Percentiles rank a stretch among this genome's conserved stretches.
These are phyloP conservation scores for Blera fallax DNA, from an alignment of 2,888 invertebrate species.

Conservation along the genomic window DNA sequence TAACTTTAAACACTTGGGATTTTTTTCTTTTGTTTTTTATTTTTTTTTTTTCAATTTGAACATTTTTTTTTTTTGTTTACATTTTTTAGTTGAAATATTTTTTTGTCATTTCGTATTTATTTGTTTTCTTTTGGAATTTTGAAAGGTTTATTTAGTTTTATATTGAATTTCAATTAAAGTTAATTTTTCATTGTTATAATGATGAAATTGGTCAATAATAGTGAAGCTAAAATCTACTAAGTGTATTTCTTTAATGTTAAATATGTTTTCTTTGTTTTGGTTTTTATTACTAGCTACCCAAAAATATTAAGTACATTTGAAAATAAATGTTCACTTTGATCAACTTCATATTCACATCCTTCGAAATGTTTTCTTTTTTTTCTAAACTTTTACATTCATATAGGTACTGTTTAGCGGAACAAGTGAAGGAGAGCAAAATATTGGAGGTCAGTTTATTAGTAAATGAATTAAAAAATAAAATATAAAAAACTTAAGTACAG, in stretches of 20 bases:
- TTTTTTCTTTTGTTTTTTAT: conserved; percentile 37
- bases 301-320: conserved; percentile 69
- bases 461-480: not conserved
- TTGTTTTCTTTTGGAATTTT: conserved; percentile 53
- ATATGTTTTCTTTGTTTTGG: conserved; percentile 12
- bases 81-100: conserved; percentile 6
- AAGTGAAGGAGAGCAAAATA: conserved; percentile 41
- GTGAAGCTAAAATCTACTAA: conserved; percentile 72
- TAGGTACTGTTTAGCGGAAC: conserved; percentile 67
- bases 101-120: conserved; percentile 37
- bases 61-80: conserved; percentile 30
- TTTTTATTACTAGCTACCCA: conserved; percentile 57
- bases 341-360: conserved; percentile 56
- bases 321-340: conserved; percentile 60
- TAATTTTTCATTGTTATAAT: conserved; percentile 59
- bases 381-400: conserved; percentile 3
- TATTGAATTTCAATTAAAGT: conserved; percentile 52
- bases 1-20: conserved; percentile 69
- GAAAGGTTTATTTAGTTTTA: conserved; percentile 56
- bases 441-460: conserved; percentile 43
- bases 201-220: conserved; percentile 73
- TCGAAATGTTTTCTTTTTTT: conserved; percentile 31
- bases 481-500: conserved; percentile 45
- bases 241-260: conserved; percentile 63
- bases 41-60: conserved; percentile 59